A percentile compares a stretch with the other conserved stretches of the same genome.
These are phyloP conservation scores for Lydus trimaculatus DNA, from an alignment of 2,888 invertebrate species.

Conservation along the genomic window DNA sequence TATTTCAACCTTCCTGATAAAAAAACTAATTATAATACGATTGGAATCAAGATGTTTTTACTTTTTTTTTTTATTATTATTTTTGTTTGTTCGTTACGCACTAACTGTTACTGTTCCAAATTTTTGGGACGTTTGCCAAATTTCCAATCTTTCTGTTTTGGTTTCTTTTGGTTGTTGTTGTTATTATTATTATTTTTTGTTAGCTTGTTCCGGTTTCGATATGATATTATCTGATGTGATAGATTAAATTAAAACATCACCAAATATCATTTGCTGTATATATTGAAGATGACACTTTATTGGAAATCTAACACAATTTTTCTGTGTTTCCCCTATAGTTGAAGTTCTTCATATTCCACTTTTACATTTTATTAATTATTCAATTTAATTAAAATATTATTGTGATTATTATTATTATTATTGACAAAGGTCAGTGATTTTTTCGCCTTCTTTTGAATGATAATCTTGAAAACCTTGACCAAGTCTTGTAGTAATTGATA, in stretches of 20 bases:
- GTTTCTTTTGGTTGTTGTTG: background rate
- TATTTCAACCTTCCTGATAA: background rate
- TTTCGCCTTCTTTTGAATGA: background rate
- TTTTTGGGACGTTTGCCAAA: background rate
- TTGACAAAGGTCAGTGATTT: slow-evolving; percentile 1
- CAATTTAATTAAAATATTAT: background rate
- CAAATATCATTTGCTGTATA: background rate
- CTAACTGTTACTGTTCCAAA: background rate
- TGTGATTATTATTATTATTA: background rate
- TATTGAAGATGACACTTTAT: background rate
- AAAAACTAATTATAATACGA: background rate
- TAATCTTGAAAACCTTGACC: background rate
- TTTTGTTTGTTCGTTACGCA: no score
- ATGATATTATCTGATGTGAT: background rate
- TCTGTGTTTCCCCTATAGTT: background rate
- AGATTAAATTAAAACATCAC: slow-evolving; percentile 4
- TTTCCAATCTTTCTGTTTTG: background rate
- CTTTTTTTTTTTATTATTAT: no score
- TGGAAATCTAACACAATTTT: background rate
- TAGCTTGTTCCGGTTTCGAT: background rate
- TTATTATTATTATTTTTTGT: background rate
- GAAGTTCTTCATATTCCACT: no score
- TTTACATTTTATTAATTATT: background rate
- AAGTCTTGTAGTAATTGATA: background rate
- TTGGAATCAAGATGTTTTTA: background rate